These are phyloP conservation scores for Bellardia bayeri DNA, from an alignment of 2,888 invertebrate species.

Conservation along the genomic window DNA sequence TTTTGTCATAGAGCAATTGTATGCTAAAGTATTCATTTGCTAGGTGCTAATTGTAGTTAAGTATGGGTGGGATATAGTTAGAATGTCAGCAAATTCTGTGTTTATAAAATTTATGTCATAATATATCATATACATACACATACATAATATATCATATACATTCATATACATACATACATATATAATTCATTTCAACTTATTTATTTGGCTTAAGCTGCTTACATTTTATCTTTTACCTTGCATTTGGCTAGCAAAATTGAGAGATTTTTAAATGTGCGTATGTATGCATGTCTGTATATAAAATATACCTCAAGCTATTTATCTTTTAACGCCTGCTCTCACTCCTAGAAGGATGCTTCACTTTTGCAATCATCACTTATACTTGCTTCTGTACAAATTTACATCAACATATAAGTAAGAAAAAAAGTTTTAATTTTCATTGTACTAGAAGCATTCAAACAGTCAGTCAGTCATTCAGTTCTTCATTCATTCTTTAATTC, in stretches of 20 bases:
- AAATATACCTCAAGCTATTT: conserved; percentile 62
- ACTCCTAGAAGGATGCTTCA: conserved; percentile 58
- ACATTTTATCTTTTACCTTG: conserved; percentile 60
- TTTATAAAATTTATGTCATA: neutral
- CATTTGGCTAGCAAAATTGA: conserved; percentile 27
- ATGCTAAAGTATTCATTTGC: neutral
- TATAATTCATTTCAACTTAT: conserved; percentile 48
- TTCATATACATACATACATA: neutral
- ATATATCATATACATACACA: neutral
- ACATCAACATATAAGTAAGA: neutral
- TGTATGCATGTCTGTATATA: neutral
- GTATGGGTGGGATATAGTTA: neutral
- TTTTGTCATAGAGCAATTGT: neutral
- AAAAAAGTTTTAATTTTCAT: conserved; percentile 58
- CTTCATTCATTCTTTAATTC: conserved; percentile 1
- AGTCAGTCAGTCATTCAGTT: conserved; percentile 20
- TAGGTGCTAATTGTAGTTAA: conserved; percentile 21
- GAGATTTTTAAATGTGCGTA: conserved; percentile 4
- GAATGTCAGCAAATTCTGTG: conserved; percentile 2
- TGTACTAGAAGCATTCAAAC: conserved; percentile 41
- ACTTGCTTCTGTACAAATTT: neutral
- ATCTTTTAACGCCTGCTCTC: conserved; percentile 65
- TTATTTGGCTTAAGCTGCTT: conserved; percentile 62
- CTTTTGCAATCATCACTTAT: conserved; percentile 47
- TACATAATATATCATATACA: neutral